Evolutionary conservation across 2,113 vertebrate species (phyloP), one percentile per base, ranked within the genome.

Genomic region (Bothrops jararaca): DNA sequence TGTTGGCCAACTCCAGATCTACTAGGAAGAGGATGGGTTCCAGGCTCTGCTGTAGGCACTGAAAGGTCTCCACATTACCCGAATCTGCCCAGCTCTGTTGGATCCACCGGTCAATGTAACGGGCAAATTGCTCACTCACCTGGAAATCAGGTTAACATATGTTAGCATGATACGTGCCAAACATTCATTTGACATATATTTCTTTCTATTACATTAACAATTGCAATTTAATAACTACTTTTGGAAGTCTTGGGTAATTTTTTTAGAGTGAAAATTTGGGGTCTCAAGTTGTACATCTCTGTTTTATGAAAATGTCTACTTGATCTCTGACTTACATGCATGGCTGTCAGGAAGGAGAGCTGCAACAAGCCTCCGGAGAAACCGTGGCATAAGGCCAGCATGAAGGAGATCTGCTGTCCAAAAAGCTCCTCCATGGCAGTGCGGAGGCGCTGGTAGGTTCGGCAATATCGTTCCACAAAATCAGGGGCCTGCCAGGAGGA

Each of bases 91-190:
- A 97, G 10, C 98, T 97, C 86, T 97, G 96, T 96, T 98, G 98
- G 94, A 99, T 98, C 97, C 98, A 98, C 93, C 96, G 95, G 56
- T 99, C 99, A 0, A 99, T 98, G 97, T 99, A 98, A 96, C 99
- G 98, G 64, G 99, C 99, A 39, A 99, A 99, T 93, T 98, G 98
- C 97, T 99, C 99, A 0, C 98, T 98, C 91, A 99, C 98, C 99
- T 99, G 96, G 18, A 1, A 54, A 90, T 5, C 91, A 54, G 18
- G 39, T 80, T 42, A 80, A 80, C 22, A 80, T 80, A 7, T 42
- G 54, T 56, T 56, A 56, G 54, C 54, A 56, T 56, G 54, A 20
- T 42, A 80, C 3, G 3, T 80, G 74, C 74, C n/a, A 80, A 80
- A 20, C 34, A 80, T 80, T 80, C 42, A 80, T 80, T 80, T 80